Base-by-base conservation (phyloP, 2,888 invertebrate genomes). In the Hemistola chrysoprasaria region DNA sequence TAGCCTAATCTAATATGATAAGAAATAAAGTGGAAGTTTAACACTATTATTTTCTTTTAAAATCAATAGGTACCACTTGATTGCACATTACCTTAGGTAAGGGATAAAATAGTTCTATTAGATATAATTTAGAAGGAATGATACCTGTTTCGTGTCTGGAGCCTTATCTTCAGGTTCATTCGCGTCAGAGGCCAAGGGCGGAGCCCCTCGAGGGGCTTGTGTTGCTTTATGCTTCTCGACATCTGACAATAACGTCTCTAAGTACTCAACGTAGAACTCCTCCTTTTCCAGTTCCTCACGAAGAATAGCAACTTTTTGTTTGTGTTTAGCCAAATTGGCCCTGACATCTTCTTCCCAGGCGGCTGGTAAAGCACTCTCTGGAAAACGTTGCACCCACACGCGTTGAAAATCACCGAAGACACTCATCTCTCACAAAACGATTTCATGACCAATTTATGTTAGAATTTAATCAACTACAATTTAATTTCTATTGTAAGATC, bases 321-420 rank as follows among this genome's bases (percentile, higher is more conserved):
- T 95, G 90, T 97, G 97, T 84, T 95, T 95, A 69, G 94, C 92
- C 65, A 97, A 91, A 90, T 96, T 96, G 60, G 95, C 95, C 73
- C 96, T 93, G 72, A 97, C 96, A 90, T 97, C 96, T 88, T 95
- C 96, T 82, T 96, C 96, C 96, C 96, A 96, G 77, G 96, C 96
- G 76, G 95, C 95, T 78, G 97, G 96, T 65, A 97, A 90, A 62
- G 95, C 94, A 89, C 95, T 95, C 74, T 95, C 95, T 61, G 96
- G 96, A 91, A 96, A 97, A 73, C 96, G 92, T 90, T 96, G 94
- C 88, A 93, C 92, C 96, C 97, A 97, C 85, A 96, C 94, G 80
- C 95, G 94, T 90, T 95, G 95, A 87, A 96, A 96, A 91, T 96
- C 96, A 76, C 94, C 94, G 82, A 95, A 96, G 75, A 96, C 95